These are phyloP conservation scores for Habropoda laboriosa DNA, from an alignment of 1,140 invertebrate genomes.

Conservation along the genomic window DNA sequence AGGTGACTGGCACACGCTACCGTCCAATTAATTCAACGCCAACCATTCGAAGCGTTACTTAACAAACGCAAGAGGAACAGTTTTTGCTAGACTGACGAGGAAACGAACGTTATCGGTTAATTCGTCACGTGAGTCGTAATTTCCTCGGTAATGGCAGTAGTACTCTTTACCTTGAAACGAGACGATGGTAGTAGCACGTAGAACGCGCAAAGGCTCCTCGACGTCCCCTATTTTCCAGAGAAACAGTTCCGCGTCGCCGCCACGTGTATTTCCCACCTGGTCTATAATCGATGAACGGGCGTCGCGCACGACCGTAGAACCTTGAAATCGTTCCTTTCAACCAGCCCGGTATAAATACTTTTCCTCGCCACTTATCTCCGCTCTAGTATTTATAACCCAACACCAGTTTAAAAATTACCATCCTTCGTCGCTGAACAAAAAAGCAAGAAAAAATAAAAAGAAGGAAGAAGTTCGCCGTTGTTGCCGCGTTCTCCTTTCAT, in stretches of 20 bases:
- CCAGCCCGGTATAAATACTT: constrained; percentile 14
- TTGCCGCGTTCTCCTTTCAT: too few species aligned
- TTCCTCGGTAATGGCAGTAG: background rate
- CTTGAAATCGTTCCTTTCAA: constrained; percentile 33
- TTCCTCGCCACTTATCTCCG: constrained; percentile 6
- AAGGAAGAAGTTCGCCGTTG: too few species aligned
- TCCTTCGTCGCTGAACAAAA: background rate
- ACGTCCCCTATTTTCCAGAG: constrained; percentile 32
- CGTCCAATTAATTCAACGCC: too few species aligned
- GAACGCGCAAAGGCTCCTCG: background rate
- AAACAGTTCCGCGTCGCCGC: constrained; percentile 21
- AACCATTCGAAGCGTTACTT: constrained; percentile 14
- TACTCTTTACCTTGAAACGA: background rate
- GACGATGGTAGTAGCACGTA: background rate
- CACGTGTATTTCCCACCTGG: constrained; percentile 48
- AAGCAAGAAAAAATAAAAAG: too few species aligned
- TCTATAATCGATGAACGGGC: constrained; percentile 21
- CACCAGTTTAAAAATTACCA: constrained; percentile 1
- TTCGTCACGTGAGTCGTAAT: background rate
- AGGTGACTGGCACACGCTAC: background rate
- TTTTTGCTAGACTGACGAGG: background rate
- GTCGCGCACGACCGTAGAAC: background rate
- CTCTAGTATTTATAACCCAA: background rate
- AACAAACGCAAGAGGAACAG: too few species aligned
- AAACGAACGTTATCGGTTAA: background rate